Base-by-base conservation (phyloP, 2,797 vertebrate genomes). In the Dipus sagitta region DNA sequence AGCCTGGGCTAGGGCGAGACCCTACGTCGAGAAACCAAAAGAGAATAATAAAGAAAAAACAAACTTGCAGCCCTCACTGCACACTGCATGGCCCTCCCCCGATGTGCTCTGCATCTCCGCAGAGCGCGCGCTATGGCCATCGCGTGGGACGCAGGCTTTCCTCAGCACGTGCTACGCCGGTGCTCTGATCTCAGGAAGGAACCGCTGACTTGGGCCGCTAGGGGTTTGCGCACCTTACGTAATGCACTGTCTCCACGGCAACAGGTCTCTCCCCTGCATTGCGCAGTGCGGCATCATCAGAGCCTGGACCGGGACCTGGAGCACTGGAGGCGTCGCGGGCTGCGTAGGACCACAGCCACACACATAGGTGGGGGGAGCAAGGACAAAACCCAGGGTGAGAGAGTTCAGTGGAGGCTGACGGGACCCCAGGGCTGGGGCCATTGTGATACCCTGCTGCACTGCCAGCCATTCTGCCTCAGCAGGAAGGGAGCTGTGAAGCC, bases 401-500 rank as follows among this genome's bases (percentile, higher is more conserved):
- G 8, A 10, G 47, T 28, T 34, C 38, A 13, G 2, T 26, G 24
- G n/a, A 21, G 64, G 24, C 13, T 0, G 1, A 54, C 0, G 0
- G 9, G 17, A 4, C 2, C 62, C 85, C 0, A 0, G 70, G 62
- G 30, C 26, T n/a, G 23, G 2, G 6, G 30, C 34, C 26, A 68
- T 14, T 2, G 28, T 3, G 54, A 1, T 0, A 2, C 76, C 52
- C 14, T 62, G n/a, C 60, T 42, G 32, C 13, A 32, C 3, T 28
- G 0, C 1, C 0, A 24, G 1, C 20, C 34, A 8, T 52, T 32
- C 30, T 8, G 6, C n/a, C 4, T 23, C 10, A 0, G 0, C 3
- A 47, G 54, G 60, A 34, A 75, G 34, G 20, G 24, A 3, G 0
- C 52, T 4, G 3, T 0, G 70, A 3, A 32, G n/a, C 26, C 9